Base-by-base conservation (phyloP, 2,797 vertebrate species). In the Eupleurogrammus muticus region DNA sequence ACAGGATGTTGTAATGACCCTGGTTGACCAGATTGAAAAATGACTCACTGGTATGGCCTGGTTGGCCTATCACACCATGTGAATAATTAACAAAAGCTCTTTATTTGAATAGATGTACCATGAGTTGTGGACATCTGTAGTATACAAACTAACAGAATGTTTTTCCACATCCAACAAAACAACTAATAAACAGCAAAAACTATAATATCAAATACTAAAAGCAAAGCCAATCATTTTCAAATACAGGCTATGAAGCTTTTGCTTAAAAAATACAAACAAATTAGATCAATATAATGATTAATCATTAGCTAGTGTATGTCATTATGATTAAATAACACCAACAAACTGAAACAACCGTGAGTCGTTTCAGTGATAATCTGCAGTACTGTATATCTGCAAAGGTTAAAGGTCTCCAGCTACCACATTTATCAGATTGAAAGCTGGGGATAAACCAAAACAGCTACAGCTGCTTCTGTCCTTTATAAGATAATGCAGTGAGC, bases 321-420 rank as follows among this genome's bases (percentile, higher is more conserved):
- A 47, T 11, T 23, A 23, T 47, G 1, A 17, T 9, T 6, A 10
- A 1, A 46, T 52, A 12, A 46, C 1, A 1, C 13, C 36, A 36
- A 36, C 9, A 47, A 24, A 10, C 42, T 16, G 9, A 68, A 51
- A 69, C 20, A 46, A 4, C 17, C 47, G 35, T 16, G 50, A 44
- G 40, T 32, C 47, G 53, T 4, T 19, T 20, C 46, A 23, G 17
- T 62, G 60, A 62, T 72, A 72, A 52, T 2, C 12, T 70, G 40
- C 14, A n/a, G 47, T 12, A n/a, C 5, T 57, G 28, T 59, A 67
- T 13, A 17, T 23, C 0, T 35, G 14, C 56, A 58, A 61, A 78
- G 55, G 42, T 65, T 19, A 71, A 68, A 70, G 56, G 42, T 57
- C 70, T 9, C 1, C 23, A 28, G 13, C 6, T 8, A 36, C 20